Base-by-base conservation (phyloP, 2,888 invertebrate species). In the Andricus quercusramuli region DNA sequence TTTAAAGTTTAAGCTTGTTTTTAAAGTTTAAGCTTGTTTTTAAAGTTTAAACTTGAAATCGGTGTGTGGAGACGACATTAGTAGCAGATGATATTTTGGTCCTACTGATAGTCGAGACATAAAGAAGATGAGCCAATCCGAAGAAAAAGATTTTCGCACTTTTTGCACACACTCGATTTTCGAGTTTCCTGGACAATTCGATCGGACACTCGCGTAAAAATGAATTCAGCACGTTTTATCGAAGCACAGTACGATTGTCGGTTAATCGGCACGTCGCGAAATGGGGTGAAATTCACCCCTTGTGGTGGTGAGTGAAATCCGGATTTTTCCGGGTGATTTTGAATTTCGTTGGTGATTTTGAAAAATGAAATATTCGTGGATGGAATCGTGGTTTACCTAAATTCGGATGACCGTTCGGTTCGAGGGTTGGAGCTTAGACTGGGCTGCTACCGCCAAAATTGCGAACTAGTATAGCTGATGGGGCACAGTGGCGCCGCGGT, bases 371-470 rank as follows among this genome's bases (percentile, higher is more conserved):
- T 44, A 56, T 76, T 79, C 78, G 82, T 62, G 20, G 64, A 51
- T 78, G 37, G 37, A 37, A 37, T 37, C 37, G 37, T 37, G 22
- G 41, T 89, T 92, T 92, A 92, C 92, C 92, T 92, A 92, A 88
- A 87, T 92, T 92, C 92, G 92, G 91, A 89, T 90, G 92, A 92
- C 92, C 92, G 92, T 91, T 92, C 92, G 92, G 92, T 90, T 92
- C 92, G 92, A 90, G 87, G 90, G 89, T 92, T 91, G 92, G 90
- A 92, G 91, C 92, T 92, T 90, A 90, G 90, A 92, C 92, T 92
- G 92, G 90, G 88, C 88, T 85, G 86, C 86, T 88, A 89, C 89
- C 90, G 90, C 89, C 90, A 91, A 92, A 91, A 91, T 86, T 90
- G 89, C 89, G 87, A 89, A 90, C 90, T 92, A 92, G 92, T 92